These are phyloP conservation scores for Barbus barbus DNA, from an alignment of 2,113 vertebrate genomes.

Conservation along the genomic window DNA sequence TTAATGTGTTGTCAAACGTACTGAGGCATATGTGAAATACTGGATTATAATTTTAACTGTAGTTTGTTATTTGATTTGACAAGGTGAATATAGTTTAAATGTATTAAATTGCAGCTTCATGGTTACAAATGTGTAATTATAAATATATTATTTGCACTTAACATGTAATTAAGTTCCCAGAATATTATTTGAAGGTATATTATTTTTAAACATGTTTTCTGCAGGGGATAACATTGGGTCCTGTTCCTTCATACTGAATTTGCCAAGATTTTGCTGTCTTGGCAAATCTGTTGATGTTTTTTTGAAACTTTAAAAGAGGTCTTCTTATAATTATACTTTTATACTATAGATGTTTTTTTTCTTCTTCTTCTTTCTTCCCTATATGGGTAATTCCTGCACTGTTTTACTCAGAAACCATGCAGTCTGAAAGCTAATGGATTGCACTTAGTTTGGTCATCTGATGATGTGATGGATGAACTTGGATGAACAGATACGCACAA, in stretches of 20 bases:
- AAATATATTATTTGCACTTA: too few relatives aligned
- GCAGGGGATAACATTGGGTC: too few relatives aligned
- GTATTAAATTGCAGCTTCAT: too few relatives aligned
- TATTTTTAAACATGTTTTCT: too few relatives aligned
- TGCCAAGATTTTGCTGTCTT: too few relatives aligned
- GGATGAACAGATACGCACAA: not conserved
- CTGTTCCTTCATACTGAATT: not conserved
- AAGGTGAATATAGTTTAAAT: too few relatives aligned
- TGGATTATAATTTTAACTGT: not conserved
- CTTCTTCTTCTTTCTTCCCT: not conserved
- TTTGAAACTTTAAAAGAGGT: too few relatives aligned
- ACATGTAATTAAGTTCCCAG: too few relatives aligned
- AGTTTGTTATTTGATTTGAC: not conserved
- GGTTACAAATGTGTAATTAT: too few relatives aligned
- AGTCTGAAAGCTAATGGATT: slow-evolving; percentile 12
- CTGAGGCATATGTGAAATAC: too few relatives aligned
- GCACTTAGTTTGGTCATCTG: not conserved
- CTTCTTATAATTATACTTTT: not conserved
- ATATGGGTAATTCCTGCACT: not conserved
- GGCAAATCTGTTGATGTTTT: too few relatives aligned
- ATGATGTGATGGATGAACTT: not conserved
- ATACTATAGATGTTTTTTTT: not conserved
- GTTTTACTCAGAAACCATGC: not conserved
- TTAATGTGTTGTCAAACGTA: not conserved
- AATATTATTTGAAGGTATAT: too few relatives aligned